These are phyloP conservation scores for Crocidura indochinensis DNA, from an alignment of 2,797 vertebrate genomes.

Conservation along the genomic window DNA sequence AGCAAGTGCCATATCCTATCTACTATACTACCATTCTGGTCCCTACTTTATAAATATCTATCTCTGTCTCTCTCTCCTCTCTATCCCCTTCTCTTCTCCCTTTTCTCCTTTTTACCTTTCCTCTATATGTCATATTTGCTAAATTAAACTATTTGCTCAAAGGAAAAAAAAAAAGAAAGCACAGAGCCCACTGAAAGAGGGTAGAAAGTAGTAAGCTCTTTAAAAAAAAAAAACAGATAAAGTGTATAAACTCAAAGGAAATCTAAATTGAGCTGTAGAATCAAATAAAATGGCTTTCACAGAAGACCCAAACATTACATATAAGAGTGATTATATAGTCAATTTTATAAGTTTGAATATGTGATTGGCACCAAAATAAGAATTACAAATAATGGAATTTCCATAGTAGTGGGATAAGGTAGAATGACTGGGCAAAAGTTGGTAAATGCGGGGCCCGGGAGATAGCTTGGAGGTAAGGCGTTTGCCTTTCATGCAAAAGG, in stretches of 20 bases:
- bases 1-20: no score
- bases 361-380: neutral
- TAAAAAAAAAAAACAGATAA: neutral
- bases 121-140: no score
- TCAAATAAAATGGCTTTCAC: neutral
- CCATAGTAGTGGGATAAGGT: neutral
- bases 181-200: neutral
- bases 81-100: no score
- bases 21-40: no score
- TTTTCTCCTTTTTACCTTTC: no score
- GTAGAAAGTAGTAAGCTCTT: neutral
- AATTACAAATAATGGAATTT: neutral
- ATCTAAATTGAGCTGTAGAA: neutral
- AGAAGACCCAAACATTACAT: neutral
- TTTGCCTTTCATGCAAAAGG: no score
- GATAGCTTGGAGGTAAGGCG: no score
- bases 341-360: neutral
- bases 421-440: neutral
- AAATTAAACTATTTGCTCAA: no score
- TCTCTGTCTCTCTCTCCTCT: no score
- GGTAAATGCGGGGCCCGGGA: no score
- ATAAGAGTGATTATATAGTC: neutral
- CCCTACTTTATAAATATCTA: no score
- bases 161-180: neutral
- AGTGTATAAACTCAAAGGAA: neutral